Evolutionary conservation across 2,113 vertebrate species (phyloP).

Genomic region (Speoplatyrhinus poulsoni): DNA sequence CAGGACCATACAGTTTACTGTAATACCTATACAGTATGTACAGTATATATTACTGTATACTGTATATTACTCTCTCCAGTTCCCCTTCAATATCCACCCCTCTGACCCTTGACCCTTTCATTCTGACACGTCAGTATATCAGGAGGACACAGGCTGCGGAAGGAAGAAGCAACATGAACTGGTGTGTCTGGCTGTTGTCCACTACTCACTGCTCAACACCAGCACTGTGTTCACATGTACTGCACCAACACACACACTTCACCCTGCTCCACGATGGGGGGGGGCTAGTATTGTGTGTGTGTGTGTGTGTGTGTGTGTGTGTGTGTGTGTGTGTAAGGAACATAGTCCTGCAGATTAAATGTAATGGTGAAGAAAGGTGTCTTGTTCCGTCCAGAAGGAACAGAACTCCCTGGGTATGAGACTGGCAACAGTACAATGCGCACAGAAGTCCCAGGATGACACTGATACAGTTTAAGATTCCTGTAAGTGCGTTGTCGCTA

Average conservation of each 20-base stretch:
- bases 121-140: conserved; percentile 22
- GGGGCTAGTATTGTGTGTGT: too few relatives aligned
- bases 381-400: conserved; percentile 21
- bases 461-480: conserved; percentile 25
- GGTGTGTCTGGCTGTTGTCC: background rate
- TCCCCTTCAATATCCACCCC: background rate
- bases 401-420: conserved; percentile 41
- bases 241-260: background rate
- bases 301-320: background rate
- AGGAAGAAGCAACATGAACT: too few relatives aligned
- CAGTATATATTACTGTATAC: too few relatives aligned
- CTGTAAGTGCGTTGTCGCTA: conserved; percentile 18
- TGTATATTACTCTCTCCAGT: background rate
- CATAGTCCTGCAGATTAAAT: conserved; percentile 31
- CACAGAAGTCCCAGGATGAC: conserved; percentile 15
- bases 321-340: conserved; percentile 8
- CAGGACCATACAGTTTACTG: too few relatives aligned
- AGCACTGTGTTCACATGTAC: background rate
- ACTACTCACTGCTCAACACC: conserved; percentile 3
- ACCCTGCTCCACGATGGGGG: too few relatives aligned
- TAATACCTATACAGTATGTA: too few relatives aligned
- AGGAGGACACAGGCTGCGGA: background rate
- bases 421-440: conserved; percentile 12
- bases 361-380: conserved; percentile 30
- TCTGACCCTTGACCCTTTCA: background rate